Evolutionary conservation across 2,888 invertebrate genomes (phyloP).

Genomic region (Drosophila gaucha): DNA sequence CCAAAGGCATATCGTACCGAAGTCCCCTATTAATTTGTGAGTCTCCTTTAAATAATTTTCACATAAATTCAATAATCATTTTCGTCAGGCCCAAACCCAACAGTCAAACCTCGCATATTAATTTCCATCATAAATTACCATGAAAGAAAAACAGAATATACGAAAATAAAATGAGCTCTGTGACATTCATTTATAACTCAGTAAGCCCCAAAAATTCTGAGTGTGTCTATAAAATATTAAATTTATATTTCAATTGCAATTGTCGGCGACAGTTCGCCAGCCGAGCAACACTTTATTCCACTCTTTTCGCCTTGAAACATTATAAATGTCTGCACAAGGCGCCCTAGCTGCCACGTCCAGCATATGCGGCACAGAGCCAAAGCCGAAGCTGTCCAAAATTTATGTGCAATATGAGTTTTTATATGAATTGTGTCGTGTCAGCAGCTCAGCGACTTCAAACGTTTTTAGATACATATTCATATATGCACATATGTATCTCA

Average conservation of each 20-base stretch:
- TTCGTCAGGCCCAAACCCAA: conserved; percentile 58
- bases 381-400: conserved; percentile 53
- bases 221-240: conserved; percentile 74
- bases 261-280: conserved; percentile 63
- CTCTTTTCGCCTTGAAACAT: conserved; percentile 52
- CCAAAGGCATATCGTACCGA: conserved; percentile 36
- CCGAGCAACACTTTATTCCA: conserved; percentile 28
- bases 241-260: conserved; percentile 80
- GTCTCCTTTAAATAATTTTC: conserved; percentile 67
- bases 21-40: conserved; percentile 55
- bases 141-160: conserved; percentile 15
- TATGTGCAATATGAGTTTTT: conserved; percentile 60
- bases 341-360: conserved; percentile 54
- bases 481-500: neutral
- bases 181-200: conserved; percentile 53
- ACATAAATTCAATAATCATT: conserved; percentile 76
- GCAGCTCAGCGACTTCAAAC: conserved; percentile 60
- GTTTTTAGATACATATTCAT: neutral
- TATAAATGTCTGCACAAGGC: conserved; percentile 69
- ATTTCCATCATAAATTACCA: conserved; percentile 68
- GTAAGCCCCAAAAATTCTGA: conserved; percentile 33
- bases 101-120: conserved; percentile 67
- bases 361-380: conserved; percentile 22
- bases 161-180: conserved; percentile 38
- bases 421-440: conserved; percentile 66